Evolutionary conservation across 2,113 vertebrate species (phyloP).

Genomic region (Pimephales promelas): DNA sequence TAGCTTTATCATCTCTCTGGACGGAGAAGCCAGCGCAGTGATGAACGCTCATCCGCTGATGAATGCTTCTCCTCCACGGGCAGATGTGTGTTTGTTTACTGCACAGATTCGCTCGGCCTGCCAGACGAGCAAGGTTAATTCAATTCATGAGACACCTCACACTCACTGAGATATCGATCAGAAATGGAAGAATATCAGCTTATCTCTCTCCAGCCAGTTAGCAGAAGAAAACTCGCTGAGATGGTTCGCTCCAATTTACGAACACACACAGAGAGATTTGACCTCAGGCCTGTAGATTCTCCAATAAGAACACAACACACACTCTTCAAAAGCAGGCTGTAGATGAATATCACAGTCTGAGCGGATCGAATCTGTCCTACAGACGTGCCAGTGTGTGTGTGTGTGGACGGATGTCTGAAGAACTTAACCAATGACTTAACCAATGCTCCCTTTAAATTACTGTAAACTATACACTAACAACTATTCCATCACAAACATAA

Average conservation of each 20-base stretch:
- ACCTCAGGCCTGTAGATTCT: neutral
- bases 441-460: no score
- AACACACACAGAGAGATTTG: conserved; percentile 6
- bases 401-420: no score
- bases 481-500: neutral
- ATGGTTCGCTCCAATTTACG: conserved; percentile 22
- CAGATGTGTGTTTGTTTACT: conserved; percentile 36
- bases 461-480: neutral
- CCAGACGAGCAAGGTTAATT: conserved; percentile 51
- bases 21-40: neutral
- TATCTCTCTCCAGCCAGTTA: conserved; percentile 43
- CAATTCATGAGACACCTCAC: conserved; percentile 42
- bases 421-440: no score
- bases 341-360: neutral
- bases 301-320: neutral
- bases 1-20: conserved; percentile 20
- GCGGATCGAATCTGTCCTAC: conserved; percentile 3
- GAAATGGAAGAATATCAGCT: conserved; percentile 46
- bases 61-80: conserved; percentile 27
- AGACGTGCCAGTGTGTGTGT: neutral
- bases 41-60: conserved; percentile 11
- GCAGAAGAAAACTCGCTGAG: conserved; percentile 39
- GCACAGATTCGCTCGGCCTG: neutral
- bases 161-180: conserved; percentile 53
- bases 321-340: conserved; percentile 6